phyloP scores from a whole-genome alignment of 2,888 invertebrate genomes.

The Mantis religiosa region DNA sequence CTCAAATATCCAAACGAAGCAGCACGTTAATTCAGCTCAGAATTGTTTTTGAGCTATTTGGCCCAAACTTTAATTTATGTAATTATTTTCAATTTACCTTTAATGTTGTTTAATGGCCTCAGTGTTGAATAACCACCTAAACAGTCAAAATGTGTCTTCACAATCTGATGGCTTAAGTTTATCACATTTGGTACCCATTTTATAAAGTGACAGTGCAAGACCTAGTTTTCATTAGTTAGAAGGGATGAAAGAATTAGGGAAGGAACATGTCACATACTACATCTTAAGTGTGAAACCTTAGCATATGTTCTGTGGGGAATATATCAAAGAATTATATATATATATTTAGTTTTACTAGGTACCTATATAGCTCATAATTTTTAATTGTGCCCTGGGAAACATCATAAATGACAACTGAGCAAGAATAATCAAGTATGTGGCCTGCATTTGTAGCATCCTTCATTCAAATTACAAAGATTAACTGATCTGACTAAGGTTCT shows the following conservation, averaged over 20 bases:
- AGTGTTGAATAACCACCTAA: conserved; percentile 25
- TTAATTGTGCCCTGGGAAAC: background rate
- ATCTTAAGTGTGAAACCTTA: background rate
- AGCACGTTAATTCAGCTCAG: background rate
- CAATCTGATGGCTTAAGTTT: background rate
- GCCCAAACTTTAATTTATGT: background rate
- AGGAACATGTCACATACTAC: background rate
- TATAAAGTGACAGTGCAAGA: background rate
- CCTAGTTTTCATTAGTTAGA: background rate
- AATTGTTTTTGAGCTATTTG: background rate
- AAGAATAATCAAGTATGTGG: no score
- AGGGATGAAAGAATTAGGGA: background rate
- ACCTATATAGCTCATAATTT: background rate
- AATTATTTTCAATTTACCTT: conserved; percentile 20
- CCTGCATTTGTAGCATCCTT: no score
- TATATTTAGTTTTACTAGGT: background rate
- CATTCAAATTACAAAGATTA: no score
- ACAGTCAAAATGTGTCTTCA: conserved; percentile 12
- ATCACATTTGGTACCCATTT: background rate
- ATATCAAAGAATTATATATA: no score
- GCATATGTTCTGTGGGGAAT: background rate
- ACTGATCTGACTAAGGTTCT: no score
- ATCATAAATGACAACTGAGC: background rate
- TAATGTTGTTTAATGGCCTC: conserved; percentile 27
- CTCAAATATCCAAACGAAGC: background rate